A percentile compares a stretch with the other conserved stretches of the same genome.
Evolutionary conservation across 37 sponge, comb jelly and placozoan species (phyloP).

Genomic region (Beroe forskalii): DNA sequence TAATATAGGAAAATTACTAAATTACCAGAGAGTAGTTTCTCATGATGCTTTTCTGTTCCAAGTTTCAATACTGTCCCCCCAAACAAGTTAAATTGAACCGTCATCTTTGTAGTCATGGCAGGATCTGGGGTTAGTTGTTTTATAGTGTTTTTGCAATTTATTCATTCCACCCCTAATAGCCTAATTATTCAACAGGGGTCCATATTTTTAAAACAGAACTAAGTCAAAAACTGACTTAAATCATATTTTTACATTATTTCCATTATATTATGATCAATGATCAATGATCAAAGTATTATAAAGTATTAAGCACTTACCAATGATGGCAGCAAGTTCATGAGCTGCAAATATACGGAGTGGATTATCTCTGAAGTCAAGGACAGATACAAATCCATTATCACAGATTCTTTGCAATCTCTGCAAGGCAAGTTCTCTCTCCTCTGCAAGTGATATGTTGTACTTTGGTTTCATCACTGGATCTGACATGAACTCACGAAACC

Average conservation of each 20-base stretch:
- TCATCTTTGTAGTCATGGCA: slow-evolving; percentile 64
- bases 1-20: too few species aligned
- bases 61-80: slow-evolving; percentile 56
- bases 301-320: too few species aligned
- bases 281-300: too few species aligned
- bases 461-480: slow-evolving; percentile 56
- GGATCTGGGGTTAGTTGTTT: slow-evolving; percentile 8
- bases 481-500: slow-evolving; percentile 59
- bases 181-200: too few species aligned
- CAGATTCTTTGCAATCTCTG: slow-evolving; percentile 26
- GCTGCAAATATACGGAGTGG: slow-evolving; percentile 54
- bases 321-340: slow-evolving; percentile 63
- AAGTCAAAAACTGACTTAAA: too few species aligned
- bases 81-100: slow-evolving; percentile 57
- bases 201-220: too few species aligned
- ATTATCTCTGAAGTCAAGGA: slow-evolving; percentile 45
- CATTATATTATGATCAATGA: too few species aligned
- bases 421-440: slow-evolving; percentile 25
- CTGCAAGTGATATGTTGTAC: slow-evolving; percentile 36
- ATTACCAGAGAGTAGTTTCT: slow-evolving; percentile 23
- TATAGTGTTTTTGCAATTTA: too few species aligned
- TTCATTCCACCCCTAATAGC: too few species aligned
- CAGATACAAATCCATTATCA: slow-evolving; percentile 30
- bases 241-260: too few species aligned
- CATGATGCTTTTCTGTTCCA: slow-evolving; percentile 60